Percentiles rank a stretch among this genome's conserved stretches.
Evolutionary conservation across 2,113 vertebrate species (phyloP).

Genomic region (Hyla sarda): DNA sequence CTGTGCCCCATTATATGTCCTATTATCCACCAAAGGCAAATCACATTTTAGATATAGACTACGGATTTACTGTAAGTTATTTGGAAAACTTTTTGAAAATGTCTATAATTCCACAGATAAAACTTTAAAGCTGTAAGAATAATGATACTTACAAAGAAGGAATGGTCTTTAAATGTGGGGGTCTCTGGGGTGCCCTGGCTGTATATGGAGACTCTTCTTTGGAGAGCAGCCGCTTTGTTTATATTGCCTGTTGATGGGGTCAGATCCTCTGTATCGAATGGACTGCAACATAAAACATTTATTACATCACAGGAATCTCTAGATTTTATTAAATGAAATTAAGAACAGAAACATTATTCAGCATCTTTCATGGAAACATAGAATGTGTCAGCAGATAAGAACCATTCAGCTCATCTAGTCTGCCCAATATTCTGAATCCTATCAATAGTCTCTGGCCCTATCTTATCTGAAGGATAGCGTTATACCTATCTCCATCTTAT

Average conservation of each 20-base stretch:
- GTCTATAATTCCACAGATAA: neutral
- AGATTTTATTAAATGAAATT: no score
- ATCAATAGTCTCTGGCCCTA: no score
- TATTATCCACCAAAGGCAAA: neutral
- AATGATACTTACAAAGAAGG: slow-evolving; percentile 90
- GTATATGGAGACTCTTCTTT: slow-evolving; percentile 93
- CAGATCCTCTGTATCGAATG: slow-evolving; percentile 94
- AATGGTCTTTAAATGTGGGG: slow-evolving; percentile 90
- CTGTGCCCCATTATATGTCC: neutral
- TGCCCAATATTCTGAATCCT: no score
- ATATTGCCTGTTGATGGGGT: slow-evolving; percentile 86
- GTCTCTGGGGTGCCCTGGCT: slow-evolving; percentile 97
- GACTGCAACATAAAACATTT: slow-evolving; percentile 72
- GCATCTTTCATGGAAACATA: no score
- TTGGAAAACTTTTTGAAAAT: neutral
- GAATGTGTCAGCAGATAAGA: no score
- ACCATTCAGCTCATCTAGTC: no score
- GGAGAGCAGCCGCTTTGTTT: slow-evolving; percentile 88
- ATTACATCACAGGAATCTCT: neutral
- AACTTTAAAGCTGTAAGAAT: no score
- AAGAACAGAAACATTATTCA: no score
- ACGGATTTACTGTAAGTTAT: no score
- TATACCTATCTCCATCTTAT: no score
- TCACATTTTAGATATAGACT: neutral
- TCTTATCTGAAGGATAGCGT: no score